phyloP scores from a whole-genome alignment of 2,797 vertebrate species.

The Distichodus sexfasciatus region DNA sequence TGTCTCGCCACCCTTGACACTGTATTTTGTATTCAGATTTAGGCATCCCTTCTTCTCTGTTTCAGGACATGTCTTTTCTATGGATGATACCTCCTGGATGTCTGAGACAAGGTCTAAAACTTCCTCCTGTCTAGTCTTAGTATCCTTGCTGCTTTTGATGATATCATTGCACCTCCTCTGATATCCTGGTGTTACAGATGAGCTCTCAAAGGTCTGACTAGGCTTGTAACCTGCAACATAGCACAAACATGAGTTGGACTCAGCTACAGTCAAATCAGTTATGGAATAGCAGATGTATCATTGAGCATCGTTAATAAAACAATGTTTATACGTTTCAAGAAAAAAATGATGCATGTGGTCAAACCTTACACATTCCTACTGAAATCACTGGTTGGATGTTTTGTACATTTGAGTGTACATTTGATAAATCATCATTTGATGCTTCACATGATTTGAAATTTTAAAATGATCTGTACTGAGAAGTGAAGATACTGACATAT shows the following conservation, averaged over 20 bases:
- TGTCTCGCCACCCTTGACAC: constrained; percentile 59
- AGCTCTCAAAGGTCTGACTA: constrained; percentile 61
- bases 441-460: too few species aligned
- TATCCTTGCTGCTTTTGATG: constrained; percentile 70
- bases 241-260: background rate
- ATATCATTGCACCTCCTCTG: constrained; percentile 87
- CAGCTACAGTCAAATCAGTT: background rate
- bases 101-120: constrained; percentile 52
- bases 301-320: too few species aligned
- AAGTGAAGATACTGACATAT: too few species aligned
- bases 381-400: too few species aligned
- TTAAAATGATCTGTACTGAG: too few species aligned
- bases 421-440: too few species aligned
- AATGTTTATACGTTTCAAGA: too few species aligned
- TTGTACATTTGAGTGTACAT: too few species aligned
- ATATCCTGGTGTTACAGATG: constrained; percentile 28
- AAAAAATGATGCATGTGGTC: too few species aligned
- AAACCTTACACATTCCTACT: too few species aligned
- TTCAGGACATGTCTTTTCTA: constrained; percentile 61
- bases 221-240: constrained; percentile 65
- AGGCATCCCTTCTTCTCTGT: constrained; percentile 44
- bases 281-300: too few species aligned
- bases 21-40: constrained; percentile 46
- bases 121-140: constrained; percentile 62
- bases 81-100: constrained; percentile 58